These are phyloP conservation scores for Hydractinia symbiolongicarpus DNA, from an alignment of 30 jellyfish, hydroid and myxozoan species.

Conservation along the genomic window DNA sequence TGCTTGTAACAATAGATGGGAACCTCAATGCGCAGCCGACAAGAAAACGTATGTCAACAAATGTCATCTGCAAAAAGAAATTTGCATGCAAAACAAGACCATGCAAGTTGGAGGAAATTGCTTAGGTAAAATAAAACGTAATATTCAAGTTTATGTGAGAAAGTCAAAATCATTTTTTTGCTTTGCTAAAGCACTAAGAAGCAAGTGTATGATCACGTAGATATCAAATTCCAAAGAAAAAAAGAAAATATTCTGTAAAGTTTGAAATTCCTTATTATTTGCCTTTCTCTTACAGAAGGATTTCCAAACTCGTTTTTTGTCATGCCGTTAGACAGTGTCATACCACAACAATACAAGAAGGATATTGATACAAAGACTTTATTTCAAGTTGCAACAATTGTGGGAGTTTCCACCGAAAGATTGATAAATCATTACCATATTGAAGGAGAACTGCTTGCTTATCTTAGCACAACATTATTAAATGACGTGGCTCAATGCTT, in stretches of 20 bases:
- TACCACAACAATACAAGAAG: background rate
- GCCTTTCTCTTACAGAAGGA: too few relatives aligned
- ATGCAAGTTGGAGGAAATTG: background rate
- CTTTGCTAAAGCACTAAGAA: background rate
- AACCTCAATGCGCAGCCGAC: background rate
- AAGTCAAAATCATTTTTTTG: background rate
- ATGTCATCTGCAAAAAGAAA: background rate
- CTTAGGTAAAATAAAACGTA: background rate
- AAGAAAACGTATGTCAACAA: background rate
- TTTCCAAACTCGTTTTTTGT: too few relatives aligned
- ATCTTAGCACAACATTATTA: background rate
- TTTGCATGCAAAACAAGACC: background rate
- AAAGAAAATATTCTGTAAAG: too few relatives aligned
- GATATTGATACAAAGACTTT: conserved; percentile 4
- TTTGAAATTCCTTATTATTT: too few relatives aligned
- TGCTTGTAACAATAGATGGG: background rate
- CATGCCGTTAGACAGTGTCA: too few relatives aligned
- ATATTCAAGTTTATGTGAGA: background rate
- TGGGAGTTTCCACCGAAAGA: background rate
- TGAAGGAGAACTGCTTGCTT: background rate
- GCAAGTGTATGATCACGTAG: too few relatives aligned
- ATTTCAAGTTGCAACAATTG: background rate
- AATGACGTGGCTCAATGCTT: conserved; percentile 1
- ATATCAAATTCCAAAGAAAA: too few relatives aligned
- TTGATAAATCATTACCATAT: background rate